These are phyloP conservation scores for Apodemia hepburni DNA, from an alignment of 2,888 invertebrate genomes.

Conservation along the genomic window DNA sequence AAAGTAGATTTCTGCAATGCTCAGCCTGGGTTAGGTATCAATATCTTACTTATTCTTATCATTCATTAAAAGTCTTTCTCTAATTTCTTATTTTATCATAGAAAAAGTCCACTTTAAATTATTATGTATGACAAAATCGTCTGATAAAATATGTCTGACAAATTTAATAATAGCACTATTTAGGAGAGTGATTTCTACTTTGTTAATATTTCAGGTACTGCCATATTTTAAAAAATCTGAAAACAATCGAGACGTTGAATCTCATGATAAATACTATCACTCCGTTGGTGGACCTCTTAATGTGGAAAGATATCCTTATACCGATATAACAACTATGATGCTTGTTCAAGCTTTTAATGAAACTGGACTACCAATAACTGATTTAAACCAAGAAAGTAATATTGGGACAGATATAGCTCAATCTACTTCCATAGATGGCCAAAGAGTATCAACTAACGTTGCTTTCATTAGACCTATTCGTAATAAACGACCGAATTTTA, in stretches of 20 bases:
- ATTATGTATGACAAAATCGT: too few species aligned
- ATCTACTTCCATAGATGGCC: slow-evolving; percentile 81
- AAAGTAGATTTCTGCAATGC: too few species aligned
- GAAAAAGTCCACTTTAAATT: too few species aligned
- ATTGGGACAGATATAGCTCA: slow-evolving; percentile 82
- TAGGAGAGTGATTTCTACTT: not conserved
- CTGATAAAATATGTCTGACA: too few species aligned
- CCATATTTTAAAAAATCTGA: slow-evolving; percentile 86
- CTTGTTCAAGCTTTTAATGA: slow-evolving; percentile 82
- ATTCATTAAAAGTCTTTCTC: too few species aligned
- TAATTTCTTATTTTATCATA: too few species aligned
- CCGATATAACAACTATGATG: slow-evolving; percentile 78
- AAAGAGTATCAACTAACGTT: slow-evolving; percentile 80
- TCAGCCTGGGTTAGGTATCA: not conserved
- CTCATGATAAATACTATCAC: slow-evolving; percentile 78
- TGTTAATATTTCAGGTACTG: slow-evolving; percentile 64
- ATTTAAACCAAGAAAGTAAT: slow-evolving; percentile 79
- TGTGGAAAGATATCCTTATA: slow-evolving; percentile 82
- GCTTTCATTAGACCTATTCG: slow-evolving; percentile 85
- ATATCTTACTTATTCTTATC: too few species aligned
- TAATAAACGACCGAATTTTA: slow-evolving; percentile 69
- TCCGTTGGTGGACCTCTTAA: slow-evolving; percentile 81
- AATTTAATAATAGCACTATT: too few species aligned
- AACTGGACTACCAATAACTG: slow-evolving; percentile 78
- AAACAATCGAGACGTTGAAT: slow-evolving; percentile 79